Conservation (phyloP, 2,113 vertebrate species). For the Scortum barcoo region DNA sequence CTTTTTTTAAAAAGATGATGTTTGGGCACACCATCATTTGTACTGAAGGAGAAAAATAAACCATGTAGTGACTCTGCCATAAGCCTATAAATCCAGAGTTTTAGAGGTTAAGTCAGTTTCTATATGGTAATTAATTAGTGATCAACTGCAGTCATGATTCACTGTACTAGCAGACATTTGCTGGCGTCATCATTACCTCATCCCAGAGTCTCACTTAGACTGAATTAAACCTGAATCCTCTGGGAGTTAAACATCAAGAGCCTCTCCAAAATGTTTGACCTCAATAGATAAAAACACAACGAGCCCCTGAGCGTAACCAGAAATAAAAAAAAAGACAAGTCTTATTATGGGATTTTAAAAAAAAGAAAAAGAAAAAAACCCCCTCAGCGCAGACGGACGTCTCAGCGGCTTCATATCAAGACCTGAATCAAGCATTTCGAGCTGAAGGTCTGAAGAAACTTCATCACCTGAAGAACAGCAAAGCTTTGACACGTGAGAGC, state of each 20-base stretch:
- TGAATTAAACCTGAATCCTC: constrained; percentile 5
- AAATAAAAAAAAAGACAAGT: neutral
- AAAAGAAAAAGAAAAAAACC: neutral
- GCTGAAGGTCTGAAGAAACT: neutral
- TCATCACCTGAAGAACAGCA: neutral
- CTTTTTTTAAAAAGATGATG: too few species aligned
- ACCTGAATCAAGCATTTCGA: neutral
- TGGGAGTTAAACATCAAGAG: constrained; percentile 17
- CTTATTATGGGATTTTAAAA: constrained; percentile 19
- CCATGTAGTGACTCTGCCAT: neutral
- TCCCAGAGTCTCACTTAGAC: neutral
- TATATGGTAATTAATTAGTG: neutral
- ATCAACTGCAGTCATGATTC: neutral
- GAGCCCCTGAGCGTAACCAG: neutral
- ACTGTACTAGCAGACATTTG: neutral
- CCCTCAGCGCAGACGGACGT: neutral
- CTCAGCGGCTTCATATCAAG: neutral
- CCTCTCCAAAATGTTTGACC: constrained; percentile 23
- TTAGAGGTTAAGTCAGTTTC: neutral
- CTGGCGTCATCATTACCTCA: constrained; percentile 8
- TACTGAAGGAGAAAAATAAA: too few species aligned
- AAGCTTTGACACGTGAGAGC: neutral
- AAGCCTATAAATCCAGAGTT: neutral
- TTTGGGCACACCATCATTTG: too few species aligned
- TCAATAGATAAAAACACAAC: constrained; percentile 21